phyloP scores from a whole-genome alignment of 2,113 vertebrate species.

The Oplegnathus fasciatus region DNA sequence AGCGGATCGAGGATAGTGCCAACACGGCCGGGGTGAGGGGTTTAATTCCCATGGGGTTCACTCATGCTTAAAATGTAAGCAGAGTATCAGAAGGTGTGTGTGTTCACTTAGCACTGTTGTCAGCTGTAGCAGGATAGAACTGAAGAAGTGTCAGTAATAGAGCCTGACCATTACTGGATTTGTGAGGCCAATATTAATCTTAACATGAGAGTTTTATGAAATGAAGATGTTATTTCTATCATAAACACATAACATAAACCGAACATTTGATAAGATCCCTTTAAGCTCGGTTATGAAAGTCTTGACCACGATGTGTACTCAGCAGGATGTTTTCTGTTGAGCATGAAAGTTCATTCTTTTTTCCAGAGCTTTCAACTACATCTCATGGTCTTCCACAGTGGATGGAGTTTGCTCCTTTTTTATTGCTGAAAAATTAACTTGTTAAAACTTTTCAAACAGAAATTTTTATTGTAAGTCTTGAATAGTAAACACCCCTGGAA shows the following conservation, averaged over 20 bases:
- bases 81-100: not conserved
- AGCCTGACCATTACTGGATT: not conserved
- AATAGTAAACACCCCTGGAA: not conserved
- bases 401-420: not conserved
- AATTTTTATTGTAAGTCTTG: not conserved
- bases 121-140: not conserved
- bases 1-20: not conserved
- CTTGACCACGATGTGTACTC: not conserved
- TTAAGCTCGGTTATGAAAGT: not conserved
- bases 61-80: constrained; percentile 29
- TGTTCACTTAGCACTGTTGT: constrained; percentile 9
- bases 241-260: not conserved
- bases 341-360: no score
- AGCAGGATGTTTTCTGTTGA: not conserved
- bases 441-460: not conserved
- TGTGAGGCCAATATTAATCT: not conserved
- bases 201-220: not conserved
- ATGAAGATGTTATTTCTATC: not conserved
- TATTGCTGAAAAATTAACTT: not conserved
- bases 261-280: not conserved
- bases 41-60: constrained; percentile 14
- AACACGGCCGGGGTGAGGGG: not conserved
- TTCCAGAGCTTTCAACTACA: no score
- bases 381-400: no score
- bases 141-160: not conserved